Evolutionary conservation across 2,888 invertebrate genomes (phyloP).

Genomic region (Nephrotoma guestfalica): DNA sequence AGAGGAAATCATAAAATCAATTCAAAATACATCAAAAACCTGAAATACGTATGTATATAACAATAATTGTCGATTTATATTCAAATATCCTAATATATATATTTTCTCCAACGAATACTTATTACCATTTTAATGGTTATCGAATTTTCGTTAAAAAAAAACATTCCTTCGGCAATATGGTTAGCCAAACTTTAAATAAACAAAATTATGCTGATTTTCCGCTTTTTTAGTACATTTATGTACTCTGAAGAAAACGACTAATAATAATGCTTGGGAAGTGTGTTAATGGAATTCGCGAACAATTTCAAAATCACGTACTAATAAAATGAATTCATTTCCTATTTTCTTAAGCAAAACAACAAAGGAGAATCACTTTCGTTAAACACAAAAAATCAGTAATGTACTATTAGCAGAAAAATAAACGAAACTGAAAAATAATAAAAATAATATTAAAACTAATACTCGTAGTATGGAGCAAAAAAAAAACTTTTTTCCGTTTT

Average conservation of each 20-base stretch:
- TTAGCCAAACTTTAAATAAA: background rate
- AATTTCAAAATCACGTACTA: background rate
- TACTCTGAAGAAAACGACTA: background rate
- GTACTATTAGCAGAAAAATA: background rate
- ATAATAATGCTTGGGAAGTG: background rate
- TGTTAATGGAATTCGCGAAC: background rate
- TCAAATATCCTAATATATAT: background rate
- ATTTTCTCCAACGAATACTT: background rate
- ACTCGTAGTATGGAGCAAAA: background rate
- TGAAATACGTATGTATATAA: background rate
- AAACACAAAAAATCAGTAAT: background rate
- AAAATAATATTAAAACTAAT: background rate
- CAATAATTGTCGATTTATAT: background rate
- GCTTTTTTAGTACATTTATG: background rate
- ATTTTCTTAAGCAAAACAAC: background rate
- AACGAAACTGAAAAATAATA: background rate
- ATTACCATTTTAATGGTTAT: background rate
- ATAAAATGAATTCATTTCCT: background rate
- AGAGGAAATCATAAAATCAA: background rate
- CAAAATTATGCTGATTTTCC: background rate
- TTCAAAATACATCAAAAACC: background rate
- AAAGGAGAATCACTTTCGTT: background rate
- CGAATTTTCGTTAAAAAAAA: background rate
- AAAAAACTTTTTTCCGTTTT: background rate
- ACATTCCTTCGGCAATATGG: background rate